Conservation (phyloP, 1,140 invertebrate genomes). For the Drosophila tristis region DNA sequence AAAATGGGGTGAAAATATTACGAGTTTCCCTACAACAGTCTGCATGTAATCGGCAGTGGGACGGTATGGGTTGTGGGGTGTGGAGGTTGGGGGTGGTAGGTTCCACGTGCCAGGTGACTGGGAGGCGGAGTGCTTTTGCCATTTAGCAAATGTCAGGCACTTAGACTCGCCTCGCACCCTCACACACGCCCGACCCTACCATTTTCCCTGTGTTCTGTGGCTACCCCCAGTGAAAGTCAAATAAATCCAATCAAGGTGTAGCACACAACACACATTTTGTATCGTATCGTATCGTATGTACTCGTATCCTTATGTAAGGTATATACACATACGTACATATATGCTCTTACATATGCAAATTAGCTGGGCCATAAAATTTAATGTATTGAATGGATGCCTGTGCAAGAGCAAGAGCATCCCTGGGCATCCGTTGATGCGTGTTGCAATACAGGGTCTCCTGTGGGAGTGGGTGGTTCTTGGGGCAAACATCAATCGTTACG, state of each 20-base stretch:
- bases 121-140: constrained; percentile 35
- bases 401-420: constrained; percentile 12
- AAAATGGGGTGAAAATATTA: constrained; percentile 66
- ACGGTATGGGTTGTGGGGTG: neutral
- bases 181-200: neutral
- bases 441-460: neutral
- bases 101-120: no score
- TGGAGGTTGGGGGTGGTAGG: no score
- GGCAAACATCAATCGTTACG: constrained; percentile 66
- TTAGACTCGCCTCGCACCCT: constrained; percentile 43
- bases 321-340: neutral
- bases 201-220: neutral
- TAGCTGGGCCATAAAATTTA: constrained; percentile 67
- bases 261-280: constrained; percentile 12
- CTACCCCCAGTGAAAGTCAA: constrained; percentile 54
- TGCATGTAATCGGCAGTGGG: constrained; percentile 22
- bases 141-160: constrained; percentile 76
- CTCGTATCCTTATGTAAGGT: neutral
- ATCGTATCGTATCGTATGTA: no score
- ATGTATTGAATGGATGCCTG: constrained; percentile 50
- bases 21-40: constrained; percentile 23
- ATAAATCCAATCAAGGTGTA: constrained; percentile 78
- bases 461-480: neutral
- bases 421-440: constrained; percentile 51
- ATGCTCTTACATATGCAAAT: constrained; percentile 65